These are phyloP conservation scores for Cheirogaleus medius DNA, from an alignment of 2,113 vertebrate species.

Conservation along the genomic window DNA sequence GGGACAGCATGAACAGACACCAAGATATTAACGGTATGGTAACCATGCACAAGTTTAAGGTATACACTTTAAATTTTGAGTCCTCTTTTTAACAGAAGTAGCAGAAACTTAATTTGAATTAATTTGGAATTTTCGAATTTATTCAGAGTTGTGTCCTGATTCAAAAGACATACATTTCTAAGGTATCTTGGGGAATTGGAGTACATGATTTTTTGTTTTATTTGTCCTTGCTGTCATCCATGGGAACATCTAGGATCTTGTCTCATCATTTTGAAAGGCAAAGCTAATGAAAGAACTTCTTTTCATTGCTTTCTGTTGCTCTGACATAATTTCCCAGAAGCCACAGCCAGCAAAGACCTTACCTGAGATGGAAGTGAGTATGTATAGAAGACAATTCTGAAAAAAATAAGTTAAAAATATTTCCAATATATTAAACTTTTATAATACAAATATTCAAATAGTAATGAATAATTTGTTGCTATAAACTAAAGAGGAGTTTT, in stretches of 20 bases:
- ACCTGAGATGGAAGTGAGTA: background rate
- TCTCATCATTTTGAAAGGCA: background rate
- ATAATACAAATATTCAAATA: background rate
- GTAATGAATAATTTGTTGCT: background rate
- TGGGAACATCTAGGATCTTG: background rate
- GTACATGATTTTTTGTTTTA: background rate
- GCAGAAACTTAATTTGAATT: background rate
- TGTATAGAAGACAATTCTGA: background rate
- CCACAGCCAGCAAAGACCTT: background rate
- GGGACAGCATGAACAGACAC: background rate
- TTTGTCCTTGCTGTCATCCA: background rate
- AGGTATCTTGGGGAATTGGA: background rate
- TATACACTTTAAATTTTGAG: background rate
- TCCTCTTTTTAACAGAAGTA: background rate
- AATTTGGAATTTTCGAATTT: background rate
- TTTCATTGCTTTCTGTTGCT: background rate
- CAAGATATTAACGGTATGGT: too few species aligned
- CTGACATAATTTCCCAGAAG: background rate
- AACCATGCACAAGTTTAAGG: background rate
- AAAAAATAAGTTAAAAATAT: background rate
- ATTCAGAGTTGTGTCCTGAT: background rate
- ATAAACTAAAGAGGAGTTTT: background rate
- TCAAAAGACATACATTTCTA: background rate
- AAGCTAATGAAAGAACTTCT: background rate
- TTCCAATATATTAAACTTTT: background rate